A percentile compares a stretch with the other conserved stretches of the same genome.
These are phyloP conservation scores for Meandrusa payeni DNA, from an alignment of 2,888 invertebrate species.

Conservation along the genomic window DNA sequence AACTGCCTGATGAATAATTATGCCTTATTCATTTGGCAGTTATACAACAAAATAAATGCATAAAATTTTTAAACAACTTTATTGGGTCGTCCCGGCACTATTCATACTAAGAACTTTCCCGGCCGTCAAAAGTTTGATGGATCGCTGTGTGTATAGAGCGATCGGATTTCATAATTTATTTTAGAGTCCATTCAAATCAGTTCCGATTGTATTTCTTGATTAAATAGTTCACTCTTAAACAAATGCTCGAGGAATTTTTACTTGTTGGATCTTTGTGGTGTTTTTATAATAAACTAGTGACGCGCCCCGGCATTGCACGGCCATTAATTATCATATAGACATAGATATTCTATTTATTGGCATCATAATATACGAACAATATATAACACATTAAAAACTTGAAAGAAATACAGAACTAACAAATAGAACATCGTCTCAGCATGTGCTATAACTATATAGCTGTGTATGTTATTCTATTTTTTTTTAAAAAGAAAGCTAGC, in stretches of 20 bases:
- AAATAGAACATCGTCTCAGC: no score
- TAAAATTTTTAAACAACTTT: conserved; percentile 31
- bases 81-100: conserved; percentile 31
- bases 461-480: no score
- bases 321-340: no score
- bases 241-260: conserved; percentile 21
- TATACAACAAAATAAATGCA: conserved; percentile 17
- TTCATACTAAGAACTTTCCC: conserved; percentile 45
- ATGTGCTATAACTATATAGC: no score
- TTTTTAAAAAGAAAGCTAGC: no score
- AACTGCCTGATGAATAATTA: no score
- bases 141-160: conserved; percentile 54
- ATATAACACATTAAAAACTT: no score
- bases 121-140: conserved; percentile 71
- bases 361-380: no score
- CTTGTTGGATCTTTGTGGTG: conserved; percentile 5
- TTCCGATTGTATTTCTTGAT: conserved; percentile 59
- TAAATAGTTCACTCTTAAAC: conserved; percentile 57
- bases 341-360: no score
- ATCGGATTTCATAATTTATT: conserved; percentile 74
- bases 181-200: conserved; percentile 58
- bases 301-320: no score
- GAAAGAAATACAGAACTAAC: no score
- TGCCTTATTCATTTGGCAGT: no score
- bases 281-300: conserved; percentile 12